Base-by-base conservation (phyloP, 2,797 vertebrate species). In the Harpagifer antarcticus region DNA sequence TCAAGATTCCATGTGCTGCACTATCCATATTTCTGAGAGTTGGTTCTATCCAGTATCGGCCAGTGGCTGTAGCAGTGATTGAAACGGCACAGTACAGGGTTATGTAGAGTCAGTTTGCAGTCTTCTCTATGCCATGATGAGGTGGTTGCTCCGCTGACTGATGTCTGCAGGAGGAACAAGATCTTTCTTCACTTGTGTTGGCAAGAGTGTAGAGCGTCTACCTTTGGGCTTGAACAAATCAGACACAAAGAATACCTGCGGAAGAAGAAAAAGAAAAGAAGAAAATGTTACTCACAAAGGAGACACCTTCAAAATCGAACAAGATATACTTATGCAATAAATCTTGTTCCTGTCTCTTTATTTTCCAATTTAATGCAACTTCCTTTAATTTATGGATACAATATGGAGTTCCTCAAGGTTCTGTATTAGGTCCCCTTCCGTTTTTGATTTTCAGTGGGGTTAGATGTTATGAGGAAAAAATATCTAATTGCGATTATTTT, bases 241-340 rank as follows among this genome's bases (percentile, higher is more conserved):
- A 0, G 98, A 98, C 79, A 98, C 97, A 1, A 96, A 98, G 81
- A 97, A 99, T 1, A 96, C 97, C 98, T 99, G 85, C 0, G 79
- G 77, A 65, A 14, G 19, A 33, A 49, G 69, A 0, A 52, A 6
- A 37, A 37, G 17, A 76, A 27, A 3, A 0, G 2, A 19, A 60
- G 0, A 78, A 60, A 3, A 55, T 58, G 5, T 49, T 3, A 54
- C 19, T 44, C 14, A 27, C 8, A 16, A n/a, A 45, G 40, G 40
- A 37, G 44, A 8, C 15, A 48, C 4, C 47, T 40, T 66, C 20
- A 45, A 45, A 40, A 27, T 55, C 31, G 12, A 8, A 43, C 15
- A 54, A 16, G 3, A 14, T 62, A 47, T 27, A 7, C 17, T 52
- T 6, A 9, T n/a, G n/a, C 49, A 49, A n/a, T n/a, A 1, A 17